Conservation (phyloP, 2,797 vertebrate genomes). For the Cygnus olor region DNA sequence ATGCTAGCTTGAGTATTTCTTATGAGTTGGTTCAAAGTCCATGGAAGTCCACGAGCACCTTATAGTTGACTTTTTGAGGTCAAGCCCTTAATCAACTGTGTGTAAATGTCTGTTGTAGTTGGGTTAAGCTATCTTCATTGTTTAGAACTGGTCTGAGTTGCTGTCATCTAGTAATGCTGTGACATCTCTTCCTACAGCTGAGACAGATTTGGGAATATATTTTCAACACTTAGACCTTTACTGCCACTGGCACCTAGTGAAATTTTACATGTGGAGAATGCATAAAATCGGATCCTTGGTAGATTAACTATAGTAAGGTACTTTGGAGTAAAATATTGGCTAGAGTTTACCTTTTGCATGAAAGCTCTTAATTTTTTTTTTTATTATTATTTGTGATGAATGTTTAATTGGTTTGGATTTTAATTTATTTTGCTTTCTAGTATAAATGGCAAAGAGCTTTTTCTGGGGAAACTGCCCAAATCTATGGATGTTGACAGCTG, state of each 20-base stretch:
- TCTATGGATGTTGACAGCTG: neutral
- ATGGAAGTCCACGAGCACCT: neutral
- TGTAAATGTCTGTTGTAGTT: constrained; percentile 21
- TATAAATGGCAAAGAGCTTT: neutral
- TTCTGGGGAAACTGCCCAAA: neutral
- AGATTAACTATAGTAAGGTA: neutral
- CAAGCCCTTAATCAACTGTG: neutral
- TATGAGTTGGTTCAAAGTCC: neutral
- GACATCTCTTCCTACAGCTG: neutral
- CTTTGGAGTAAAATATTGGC: neutral
- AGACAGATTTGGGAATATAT: neutral
- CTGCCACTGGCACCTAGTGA: neutral
- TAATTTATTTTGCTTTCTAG: neutral
- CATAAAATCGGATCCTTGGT: neutral
- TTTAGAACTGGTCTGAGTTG: neutral
- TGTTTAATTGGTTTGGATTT: neutral
- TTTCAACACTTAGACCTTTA: neutral
- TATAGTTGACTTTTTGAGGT: neutral
- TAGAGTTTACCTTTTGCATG: neutral
- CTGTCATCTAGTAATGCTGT: neutral
- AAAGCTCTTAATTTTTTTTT: neutral
- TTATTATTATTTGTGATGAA: neutral
- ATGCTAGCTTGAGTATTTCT: neutral
- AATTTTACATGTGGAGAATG: neutral
- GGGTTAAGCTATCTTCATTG: neutral